phyloP scores from a whole-genome alignment of 1,140 invertebrate genomes.

The Chironomus striatipennis region DNA sequence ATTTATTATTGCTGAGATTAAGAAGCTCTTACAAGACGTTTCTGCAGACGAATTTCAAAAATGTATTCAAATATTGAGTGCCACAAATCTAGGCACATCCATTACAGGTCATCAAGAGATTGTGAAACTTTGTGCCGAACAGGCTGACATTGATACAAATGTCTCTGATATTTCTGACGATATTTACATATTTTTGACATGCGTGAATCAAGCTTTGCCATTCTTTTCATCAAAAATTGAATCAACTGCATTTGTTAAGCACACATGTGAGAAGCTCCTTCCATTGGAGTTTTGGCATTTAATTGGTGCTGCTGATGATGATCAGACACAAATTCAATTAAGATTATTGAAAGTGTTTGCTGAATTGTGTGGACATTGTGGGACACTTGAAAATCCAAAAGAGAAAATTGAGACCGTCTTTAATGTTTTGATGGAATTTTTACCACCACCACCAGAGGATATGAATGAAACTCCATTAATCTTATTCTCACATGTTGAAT shows the following conservation, averaged over 20 bases:
- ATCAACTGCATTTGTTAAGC: conserved; percentile 76
- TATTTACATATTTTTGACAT: conserved; percentile 73
- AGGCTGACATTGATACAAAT: conserved; percentile 69
- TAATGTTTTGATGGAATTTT: conserved; percentile 58
- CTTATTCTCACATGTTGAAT: conserved; percentile 89
- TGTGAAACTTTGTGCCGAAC: conserved; percentile 71
- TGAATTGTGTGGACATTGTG: conserved; percentile 69
- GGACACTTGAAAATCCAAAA: conserved; percentile 63
- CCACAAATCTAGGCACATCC: conserved; percentile 70
- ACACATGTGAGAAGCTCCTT: conserved; percentile 79
- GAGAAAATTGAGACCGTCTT: conserved; percentile 67
- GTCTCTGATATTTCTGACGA: conserved; percentile 61
- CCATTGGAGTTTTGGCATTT: conserved; percentile 50
- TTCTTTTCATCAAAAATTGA: conserved; percentile 81
- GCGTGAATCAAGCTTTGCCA: conserved; percentile 72
- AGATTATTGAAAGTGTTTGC: conserved; percentile 82
- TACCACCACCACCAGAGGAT: conserved; percentile 69
- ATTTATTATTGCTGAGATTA: conserved; percentile 72
- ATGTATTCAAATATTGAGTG: conserved; percentile 76
- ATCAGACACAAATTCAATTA: conserved; percentile 62
- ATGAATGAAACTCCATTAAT: conserved; percentile 59
- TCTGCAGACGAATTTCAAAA: conserved; percentile 86
- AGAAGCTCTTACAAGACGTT: conserved; percentile 81
- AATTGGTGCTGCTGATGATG: conserved; percentile 48
- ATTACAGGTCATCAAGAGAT: conserved; percentile 77